Evolutionary conservation across 2,888 invertebrate species (phyloP).

Genomic region (Eilema caniola): DNA sequence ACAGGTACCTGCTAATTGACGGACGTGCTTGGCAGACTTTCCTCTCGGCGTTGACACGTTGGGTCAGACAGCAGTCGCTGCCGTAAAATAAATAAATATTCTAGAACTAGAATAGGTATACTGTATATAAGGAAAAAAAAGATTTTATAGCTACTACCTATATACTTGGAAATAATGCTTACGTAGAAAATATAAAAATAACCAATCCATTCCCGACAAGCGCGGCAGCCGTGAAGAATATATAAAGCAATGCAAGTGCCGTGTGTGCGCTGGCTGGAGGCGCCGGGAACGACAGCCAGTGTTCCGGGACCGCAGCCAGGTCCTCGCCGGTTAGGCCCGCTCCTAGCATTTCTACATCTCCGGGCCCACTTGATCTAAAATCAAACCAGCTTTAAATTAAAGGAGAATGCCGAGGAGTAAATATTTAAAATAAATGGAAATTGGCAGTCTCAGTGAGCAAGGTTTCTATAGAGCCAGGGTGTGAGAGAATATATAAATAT

Average conservation of each 20-base stretch:
- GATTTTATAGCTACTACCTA: too few species aligned
- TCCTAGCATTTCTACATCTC: constrained; percentile 86
- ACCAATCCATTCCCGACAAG: constrained; percentile 94
- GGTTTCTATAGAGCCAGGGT: too few species aligned
- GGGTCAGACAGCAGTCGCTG: too few species aligned
- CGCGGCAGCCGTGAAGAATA: constrained; percentile 91
- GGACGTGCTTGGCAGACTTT: not conserved
- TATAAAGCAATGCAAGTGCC: constrained; percentile 92
- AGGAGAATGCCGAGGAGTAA: too few species aligned
- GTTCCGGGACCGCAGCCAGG: constrained; percentile 91
- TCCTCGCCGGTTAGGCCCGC: constrained; percentile 93
- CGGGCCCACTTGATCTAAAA: constrained; percentile 59
- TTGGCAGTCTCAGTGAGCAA: too few species aligned
- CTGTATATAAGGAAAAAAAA: not conserved
- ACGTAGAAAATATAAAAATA: constrained; percentile 94
- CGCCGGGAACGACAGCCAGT: constrained; percentile 93
- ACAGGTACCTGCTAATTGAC: not conserved
- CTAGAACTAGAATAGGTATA: too few species aligned
- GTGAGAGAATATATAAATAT: too few species aligned
- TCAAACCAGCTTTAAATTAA: not conserved
- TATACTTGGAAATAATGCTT: constrained; percentile 65
- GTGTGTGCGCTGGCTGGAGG: constrained; percentile 94
- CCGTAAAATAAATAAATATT: not conserved
- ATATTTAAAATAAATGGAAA: too few species aligned
- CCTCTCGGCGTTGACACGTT: too few species aligned